These are phyloP conservation scores for Emmelina monodactyla DNA, from an alignment of 2,888 invertebrate species.

Conservation along the genomic window DNA sequence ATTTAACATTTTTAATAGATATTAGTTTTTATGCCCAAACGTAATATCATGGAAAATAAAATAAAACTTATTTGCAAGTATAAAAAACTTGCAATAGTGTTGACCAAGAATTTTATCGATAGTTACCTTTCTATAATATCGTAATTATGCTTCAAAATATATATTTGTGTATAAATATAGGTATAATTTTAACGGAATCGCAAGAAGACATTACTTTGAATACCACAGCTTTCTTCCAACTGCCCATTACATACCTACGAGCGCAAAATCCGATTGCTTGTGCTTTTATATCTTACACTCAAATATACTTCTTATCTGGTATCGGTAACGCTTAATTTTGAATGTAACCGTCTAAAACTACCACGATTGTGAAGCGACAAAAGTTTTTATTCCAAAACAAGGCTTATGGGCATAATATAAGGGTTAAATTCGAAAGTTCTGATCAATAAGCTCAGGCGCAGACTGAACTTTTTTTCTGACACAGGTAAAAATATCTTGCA, in stretches of 20 bases:
- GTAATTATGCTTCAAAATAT: no score
- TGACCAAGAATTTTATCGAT: no score
- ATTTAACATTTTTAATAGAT: no score
- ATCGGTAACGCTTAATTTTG: neutral
- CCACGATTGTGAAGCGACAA: neutral
- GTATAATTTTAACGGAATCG: no score
- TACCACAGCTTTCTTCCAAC: neutral
- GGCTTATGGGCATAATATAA: neutral
- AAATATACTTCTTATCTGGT: neutral
- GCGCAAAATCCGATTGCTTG: constrained; percentile 1
- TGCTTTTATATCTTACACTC: neutral
- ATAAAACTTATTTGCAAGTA: no score
- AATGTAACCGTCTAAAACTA: neutral
- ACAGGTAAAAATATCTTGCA: constrained; percentile 59
- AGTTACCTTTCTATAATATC: no score
- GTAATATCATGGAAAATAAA: no score
- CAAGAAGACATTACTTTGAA: no score
- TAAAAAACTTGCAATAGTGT: no score
- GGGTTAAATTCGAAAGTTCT: neutral
- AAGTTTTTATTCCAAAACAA: neutral
- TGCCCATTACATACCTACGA: constrained; percentile 1
- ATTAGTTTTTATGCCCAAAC: no score
- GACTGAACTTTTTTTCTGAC: constrained; percentile 43
- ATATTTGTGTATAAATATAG: no score
- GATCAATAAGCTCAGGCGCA: constrained; percentile 9